Evolutionary conservation across 2,797 vertebrate genomes (phyloP).

Genomic region (Meriones psammophilus): DNA sequence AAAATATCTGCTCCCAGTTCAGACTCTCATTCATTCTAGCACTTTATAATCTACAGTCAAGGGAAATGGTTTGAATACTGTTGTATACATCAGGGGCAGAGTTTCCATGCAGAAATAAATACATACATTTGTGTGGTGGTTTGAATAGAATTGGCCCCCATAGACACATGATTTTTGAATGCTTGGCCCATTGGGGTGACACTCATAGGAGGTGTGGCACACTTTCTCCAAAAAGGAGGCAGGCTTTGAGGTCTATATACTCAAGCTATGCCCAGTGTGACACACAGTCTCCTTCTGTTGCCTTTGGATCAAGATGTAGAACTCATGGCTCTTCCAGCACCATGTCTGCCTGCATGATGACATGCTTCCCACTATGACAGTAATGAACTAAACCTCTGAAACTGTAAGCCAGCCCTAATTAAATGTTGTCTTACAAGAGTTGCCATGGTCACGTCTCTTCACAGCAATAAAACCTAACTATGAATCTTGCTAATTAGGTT

Average conservation of each 20-base stretch:
- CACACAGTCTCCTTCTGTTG: not conserved
- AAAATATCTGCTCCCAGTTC: not conserved
- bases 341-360: not conserved
- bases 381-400: not conserved
- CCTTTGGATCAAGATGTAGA: not conserved
- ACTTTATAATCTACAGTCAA: not conserved
- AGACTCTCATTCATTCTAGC: not conserved
- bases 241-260: not conserved
- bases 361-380: not conserved
- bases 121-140: not conserved
- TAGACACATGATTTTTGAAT: not conserved
- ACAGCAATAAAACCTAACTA: not conserved
- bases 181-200: not conserved
- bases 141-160: not conserved
- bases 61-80: not conserved
- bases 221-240: too few species aligned
- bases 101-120: not conserved
- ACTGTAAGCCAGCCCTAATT: not conserved
- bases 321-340: not conserved
- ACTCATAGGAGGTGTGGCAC: not conserved
- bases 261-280: not conserved
- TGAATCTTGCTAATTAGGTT: not conserved
- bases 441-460: not conserved
- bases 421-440: not conserved
- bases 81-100: too few species aligned